Base-by-base conservation (phyloP, 2,888 invertebrate genomes). In the Chorisops tibialis region DNA sequence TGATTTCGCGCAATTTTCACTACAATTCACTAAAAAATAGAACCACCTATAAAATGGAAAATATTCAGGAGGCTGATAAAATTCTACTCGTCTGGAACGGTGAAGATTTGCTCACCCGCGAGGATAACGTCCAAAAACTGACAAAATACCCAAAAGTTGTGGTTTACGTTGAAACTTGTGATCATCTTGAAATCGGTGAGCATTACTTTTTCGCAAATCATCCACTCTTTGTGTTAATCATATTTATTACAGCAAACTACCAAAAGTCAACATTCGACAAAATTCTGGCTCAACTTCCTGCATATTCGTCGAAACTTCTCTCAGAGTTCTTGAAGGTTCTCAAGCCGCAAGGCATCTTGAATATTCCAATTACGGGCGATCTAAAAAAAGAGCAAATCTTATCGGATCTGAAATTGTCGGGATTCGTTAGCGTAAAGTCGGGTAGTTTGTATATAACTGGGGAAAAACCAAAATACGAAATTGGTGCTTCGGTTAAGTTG, bases 391-490 rank as follows among this genome's bases (percentile, higher is more conserved):
- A 80, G 35, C 72, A 74, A 69, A 64, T 82, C 39, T 72, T 75
- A 16, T 81, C 82, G 39, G 73, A 79, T 51, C 75, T 89, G 19
- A 87, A 85, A 72, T 71, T 89, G 1, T 82, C 82, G 69, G 89
- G 90, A 6, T 88, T 87, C 70, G 72, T 83, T 64, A 73, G 75
- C 69, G 68, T 72, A 52, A 59, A 72, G 68, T 54, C 63, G 4
- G 74, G 75, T 41, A 68, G 68, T 43, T 68, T 67, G 4, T 66
- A 78, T 4, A 70, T 81, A 68, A 74, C 79, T 39, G 81, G 83
- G 64, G 80, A 82, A 61, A 90, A 88, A 74, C 88, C 89, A 3
- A 83, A 83, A 68, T 91, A 87, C 79, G 86, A 88, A 80, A 83
- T 85, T 21, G 87, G 87, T n/a, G 86, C 87, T 0, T 80, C 84